phyloP scores from a whole-genome alignment of 92 coral and sea anemone species.

The Parazoanthus swiftii region DNA sequence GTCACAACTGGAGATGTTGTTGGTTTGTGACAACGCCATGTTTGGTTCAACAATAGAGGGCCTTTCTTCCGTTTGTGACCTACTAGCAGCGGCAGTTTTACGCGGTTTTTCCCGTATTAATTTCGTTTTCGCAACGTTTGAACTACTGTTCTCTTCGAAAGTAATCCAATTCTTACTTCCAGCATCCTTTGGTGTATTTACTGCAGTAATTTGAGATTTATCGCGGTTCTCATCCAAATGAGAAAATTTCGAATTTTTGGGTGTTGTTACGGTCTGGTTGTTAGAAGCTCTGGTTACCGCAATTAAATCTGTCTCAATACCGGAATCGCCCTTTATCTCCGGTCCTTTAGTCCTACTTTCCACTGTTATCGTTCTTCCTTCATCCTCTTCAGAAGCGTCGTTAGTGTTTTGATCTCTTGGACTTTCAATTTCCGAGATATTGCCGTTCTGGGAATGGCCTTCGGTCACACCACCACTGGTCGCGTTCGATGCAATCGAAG shows the following conservation, averaged over 20 bases:
- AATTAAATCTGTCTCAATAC: constrained; percentile 19
- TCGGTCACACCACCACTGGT: neutral
- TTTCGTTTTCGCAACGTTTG: neutral
- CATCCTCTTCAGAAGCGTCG: neutral
- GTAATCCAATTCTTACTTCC: constrained; percentile 17
- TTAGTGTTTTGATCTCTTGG: constrained; percentile 27
- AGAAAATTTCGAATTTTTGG: constrained; percentile 32
- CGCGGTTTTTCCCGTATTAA: constrained; percentile 13
- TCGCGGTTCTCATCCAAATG: constrained; percentile 13
- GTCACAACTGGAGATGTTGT: constrained; percentile 13
- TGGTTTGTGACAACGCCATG: constrained; percentile 39
- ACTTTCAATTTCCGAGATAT: constrained; percentile 5
- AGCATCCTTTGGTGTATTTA: neutral
- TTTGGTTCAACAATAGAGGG: constrained; percentile 29
- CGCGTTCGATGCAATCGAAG: neutral
- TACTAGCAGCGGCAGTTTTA: neutral
- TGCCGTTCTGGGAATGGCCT: neutral
- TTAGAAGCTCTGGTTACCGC: constrained; percentile 24
- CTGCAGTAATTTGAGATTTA: constrained; percentile 2
- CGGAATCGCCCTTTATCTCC: constrained; percentile 10
- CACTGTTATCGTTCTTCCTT: neutral
- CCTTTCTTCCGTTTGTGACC: constrained; percentile 6
- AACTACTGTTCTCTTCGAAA: constrained; percentile 18
- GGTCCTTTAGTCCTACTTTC: constrained; percentile 7
- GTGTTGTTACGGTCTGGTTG: constrained; percentile 30